Percentiles rank a stretch among this genome's conserved stretches.
These are phyloP conservation scores for Laothoe populi DNA, from an alignment of 2,888 invertebrate genomes.

Conservation along the genomic window DNA sequence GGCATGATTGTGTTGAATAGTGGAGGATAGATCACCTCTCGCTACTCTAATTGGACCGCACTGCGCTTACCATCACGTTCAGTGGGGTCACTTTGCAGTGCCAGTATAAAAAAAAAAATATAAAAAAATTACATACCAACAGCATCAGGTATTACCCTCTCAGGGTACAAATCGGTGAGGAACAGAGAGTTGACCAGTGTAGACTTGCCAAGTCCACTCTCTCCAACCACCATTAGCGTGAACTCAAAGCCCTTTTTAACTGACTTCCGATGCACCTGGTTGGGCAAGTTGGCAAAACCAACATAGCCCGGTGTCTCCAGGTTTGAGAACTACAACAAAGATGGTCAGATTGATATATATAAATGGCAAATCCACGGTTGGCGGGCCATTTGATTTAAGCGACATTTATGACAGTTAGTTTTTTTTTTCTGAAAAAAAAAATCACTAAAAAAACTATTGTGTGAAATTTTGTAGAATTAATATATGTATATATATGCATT, in stretches of 20 bases:
- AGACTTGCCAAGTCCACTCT: conserved; percentile 96
- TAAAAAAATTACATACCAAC: conserved; percentile 69
- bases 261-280: conserved; percentile 98
- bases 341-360: not conserved
- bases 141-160: conserved; percentile 94
- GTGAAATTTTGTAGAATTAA: no score
- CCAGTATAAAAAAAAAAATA: not conserved
- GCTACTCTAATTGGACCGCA: no score
- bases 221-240: conserved; percentile 98
- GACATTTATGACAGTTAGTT: no score
- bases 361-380: not conserved
- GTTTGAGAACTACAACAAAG: conserved; percentile 88
- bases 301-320: conserved; percentile 95
- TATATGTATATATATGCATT: no score
- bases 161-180: conserved; percentile 97
- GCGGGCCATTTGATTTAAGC: no score
- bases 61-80: no score
- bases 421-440: no score
- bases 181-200: conserved; percentile 98
- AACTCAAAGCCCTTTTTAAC: conserved; percentile 99
- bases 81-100: no score
- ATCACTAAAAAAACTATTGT: no score
- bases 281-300: conserved; percentile 97
- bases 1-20: no score
- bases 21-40: no score